Evolutionary conservation across 2,113 vertebrate genomes (phyloP).

Genomic region (Salminus brasiliensis): DNA sequence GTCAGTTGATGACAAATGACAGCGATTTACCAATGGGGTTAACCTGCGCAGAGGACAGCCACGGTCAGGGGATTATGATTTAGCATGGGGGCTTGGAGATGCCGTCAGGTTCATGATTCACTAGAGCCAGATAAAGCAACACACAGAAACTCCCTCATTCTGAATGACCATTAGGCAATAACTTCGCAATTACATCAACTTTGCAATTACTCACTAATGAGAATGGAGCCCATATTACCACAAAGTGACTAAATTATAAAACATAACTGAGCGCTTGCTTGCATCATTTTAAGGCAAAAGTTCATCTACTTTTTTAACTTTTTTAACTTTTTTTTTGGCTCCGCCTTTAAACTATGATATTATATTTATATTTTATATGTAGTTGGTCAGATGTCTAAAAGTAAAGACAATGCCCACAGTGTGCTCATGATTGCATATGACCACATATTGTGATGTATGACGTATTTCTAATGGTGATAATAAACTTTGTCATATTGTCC

Average conservation of each 20-base stretch:
- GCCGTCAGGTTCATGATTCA: conserved; percentile 50
- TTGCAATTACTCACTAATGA: conserved; percentile 37
- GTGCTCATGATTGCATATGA: too few relatives aligned
- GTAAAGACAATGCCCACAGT: too few relatives aligned
- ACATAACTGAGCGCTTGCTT: too few relatives aligned
- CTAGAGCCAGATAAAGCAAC: conserved; percentile 41
- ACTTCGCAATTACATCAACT: conserved; percentile 26
- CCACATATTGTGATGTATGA: too few relatives aligned
- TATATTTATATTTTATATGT: background rate
- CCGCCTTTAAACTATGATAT: too few relatives aligned
- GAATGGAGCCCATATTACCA: conserved; percentile 32
- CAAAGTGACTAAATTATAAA: conserved; percentile 37
- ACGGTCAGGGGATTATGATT: conserved; percentile 60
- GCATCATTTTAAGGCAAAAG: too few relatives aligned
- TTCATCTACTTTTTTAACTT: too few relatives aligned
- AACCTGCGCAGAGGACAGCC: conserved; percentile 56
- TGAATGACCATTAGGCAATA: conserved; percentile 25
- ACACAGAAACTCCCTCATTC: conserved; percentile 38
- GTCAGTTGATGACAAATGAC: conserved; percentile 59
- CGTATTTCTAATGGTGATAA: too few relatives aligned
- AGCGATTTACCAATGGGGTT: conserved; percentile 57
- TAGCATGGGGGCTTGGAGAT: conserved; percentile 44
- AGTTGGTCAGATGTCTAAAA: too few relatives aligned
- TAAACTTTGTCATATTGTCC: too few relatives aligned
- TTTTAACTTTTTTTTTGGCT: too few relatives aligned